Evolutionary conservation across 2,797 vertebrate species (phyloP), one percentile per base, ranked within the genome.

Genomic region (Leuciscus waleckii): DNA sequence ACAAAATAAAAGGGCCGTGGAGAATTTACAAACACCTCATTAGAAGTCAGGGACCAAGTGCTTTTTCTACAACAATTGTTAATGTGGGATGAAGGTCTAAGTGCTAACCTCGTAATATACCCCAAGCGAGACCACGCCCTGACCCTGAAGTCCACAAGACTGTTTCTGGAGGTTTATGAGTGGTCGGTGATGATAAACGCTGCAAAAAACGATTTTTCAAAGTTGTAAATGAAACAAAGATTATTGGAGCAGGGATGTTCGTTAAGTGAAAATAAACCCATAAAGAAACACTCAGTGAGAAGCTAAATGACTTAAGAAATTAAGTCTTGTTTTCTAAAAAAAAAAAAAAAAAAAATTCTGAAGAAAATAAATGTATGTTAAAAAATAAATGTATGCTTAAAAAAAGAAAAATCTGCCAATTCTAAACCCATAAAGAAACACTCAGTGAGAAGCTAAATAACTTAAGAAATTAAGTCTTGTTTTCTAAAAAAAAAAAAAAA

Each of bases 1-100:
- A 77, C 56, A 65, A 79, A 43, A 71, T 43, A 41, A 70, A 61
- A 39, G 56, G 39, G 63, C 39, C 77, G 29, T 39, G 71, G 75
- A 73, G 79, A 79, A 81, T 39, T 16, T n/a, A 68, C 41, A 46
- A 73, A 87, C 68, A 61, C 58, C 19, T 71, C 51, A 82, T 84
- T 79, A 82, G 29, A 77, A 17, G n/a, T 63, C 26, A 19, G 71
- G 21, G 21, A 69, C 43, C 19, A 54, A 69, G 49, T 63, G 43
- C 23, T 67, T 58, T 74, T 54, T 32, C 13, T 86, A 46, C 32
- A 41, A 84, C 46, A 56, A 56, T 56, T 41, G 74, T 37, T 58
- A 32, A 68, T 56, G 63, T 56, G 11, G 43, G 11, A 23, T 69
- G 35, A 51, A 39, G 63, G 43, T 67, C 29, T n/a, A 46, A 58